A percentile compares a stretch with the other conserved stretches of the same genome.
Evolutionary conservation across 2,113 vertebrate genomes (phyloP).

Genomic region (Xyrauchen texanus): DNA sequence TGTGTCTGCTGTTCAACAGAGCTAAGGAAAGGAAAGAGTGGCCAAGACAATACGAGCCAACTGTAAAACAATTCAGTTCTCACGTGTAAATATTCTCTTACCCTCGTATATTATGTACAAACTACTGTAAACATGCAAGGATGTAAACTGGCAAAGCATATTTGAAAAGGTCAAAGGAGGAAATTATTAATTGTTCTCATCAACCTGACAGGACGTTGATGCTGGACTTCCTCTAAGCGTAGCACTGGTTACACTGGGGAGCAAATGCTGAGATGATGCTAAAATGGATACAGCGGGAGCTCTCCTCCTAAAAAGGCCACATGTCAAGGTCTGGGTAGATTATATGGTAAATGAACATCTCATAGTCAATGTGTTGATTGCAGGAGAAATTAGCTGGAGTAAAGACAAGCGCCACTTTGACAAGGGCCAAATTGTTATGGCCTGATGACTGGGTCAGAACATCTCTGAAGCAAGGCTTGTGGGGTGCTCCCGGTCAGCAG

Average conservation of each 20-base stretch:
- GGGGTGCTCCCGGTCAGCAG: no score
- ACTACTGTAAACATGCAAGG: background rate
- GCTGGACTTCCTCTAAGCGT: conserved; percentile 65
- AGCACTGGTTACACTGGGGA: conserved; percentile 25
- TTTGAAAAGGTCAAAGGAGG: conserved; percentile 55
- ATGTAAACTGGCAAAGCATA: conserved; percentile 3
- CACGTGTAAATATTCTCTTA: conserved; percentile 16
- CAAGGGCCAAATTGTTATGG: no score
- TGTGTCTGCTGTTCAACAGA: no score
- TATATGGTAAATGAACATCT: no score
- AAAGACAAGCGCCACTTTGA: no score
- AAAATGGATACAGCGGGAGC: conserved; percentile 36
- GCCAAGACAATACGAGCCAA: conserved; percentile 5
- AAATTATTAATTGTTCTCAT: conserved; percentile 66
- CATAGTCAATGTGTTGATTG: no score
- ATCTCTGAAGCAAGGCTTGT: no score
- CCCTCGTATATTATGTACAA: conserved; percentile 22
- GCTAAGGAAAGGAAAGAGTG: background rate
- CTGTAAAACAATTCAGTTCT: background rate
- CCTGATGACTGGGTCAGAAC: no score
- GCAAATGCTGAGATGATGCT: conserved; percentile 18
- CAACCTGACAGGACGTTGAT: conserved; percentile 67
- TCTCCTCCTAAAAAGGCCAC: no score
- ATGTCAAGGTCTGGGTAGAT: no score
- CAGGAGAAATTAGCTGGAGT: no score